Evolutionary conservation across 2,888 invertebrate genomes (phyloP), one percentile per base, ranked within the genome.

Genomic region (Ormyrus pomaceus): DNA sequence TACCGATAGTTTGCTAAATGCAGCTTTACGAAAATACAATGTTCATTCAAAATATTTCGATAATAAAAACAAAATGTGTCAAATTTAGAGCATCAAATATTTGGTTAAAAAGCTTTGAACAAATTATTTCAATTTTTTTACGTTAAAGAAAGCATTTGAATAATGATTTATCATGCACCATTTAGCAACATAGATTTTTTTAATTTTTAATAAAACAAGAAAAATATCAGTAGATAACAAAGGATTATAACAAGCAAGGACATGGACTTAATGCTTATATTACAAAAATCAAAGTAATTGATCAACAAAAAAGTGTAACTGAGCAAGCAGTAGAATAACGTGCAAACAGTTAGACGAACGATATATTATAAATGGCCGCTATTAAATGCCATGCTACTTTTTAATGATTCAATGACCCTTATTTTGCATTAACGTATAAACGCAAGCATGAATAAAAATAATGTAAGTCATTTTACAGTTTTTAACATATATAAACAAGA

Each of bases 241-340:
- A 62, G 74, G 68, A 69, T 62, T 51, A 34, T 48, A 46, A 9
- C 79, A 75, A 70, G 71, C 69, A 69, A 69, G 73, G 73, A 58
- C 9, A 6, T 64, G 79, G 73, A 68, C 62, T 78, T n/a, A 73
- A 74, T 64, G 58, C 59, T 53, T 46, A 50, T 59, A 45, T 65
- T 65, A 70, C 46, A 55, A 8, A 58, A 34, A 34, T 34, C 4
- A 34, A 34, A 64, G 13, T 69, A 51, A 11, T 59, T 66, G 58
- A 56, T 69, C 45, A 74, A 50, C 53, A 13, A 8, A 13, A 48
- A 19, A 64, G 46, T 34, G 4, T 34, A 68, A 51, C 34, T 65
- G 59, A 80, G 45, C 75, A 76, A 72, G 56, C 53, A 48, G 48
- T n/a, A 34, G 55, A 50, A 50, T 45, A 46, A 55, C 8, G 45